Evolutionary conservation across 2,113 vertebrate species (phyloP).

Genomic region (Oreochromis spilurus): DNA sequence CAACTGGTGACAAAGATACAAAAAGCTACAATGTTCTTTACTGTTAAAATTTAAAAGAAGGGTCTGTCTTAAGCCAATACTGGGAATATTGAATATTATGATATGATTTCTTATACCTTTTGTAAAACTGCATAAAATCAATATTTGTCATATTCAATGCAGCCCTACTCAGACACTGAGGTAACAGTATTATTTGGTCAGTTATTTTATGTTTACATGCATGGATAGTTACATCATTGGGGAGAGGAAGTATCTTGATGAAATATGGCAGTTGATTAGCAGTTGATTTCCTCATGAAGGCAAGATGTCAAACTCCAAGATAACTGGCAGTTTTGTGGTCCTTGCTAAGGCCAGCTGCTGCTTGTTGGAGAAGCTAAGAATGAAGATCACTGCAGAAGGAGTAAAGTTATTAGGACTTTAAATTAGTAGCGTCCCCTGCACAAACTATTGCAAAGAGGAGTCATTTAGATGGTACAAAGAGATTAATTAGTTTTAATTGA

Average conservation of each 20-base stretch:
- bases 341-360: background rate
- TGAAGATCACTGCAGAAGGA: background rate
- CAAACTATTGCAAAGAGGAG: background rate
- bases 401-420: background rate
- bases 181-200: background rate
- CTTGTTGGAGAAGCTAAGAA: background rate
- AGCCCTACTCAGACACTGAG: background rate
- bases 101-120: background rate
- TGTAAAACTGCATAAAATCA: background rate
- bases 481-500: background rate
- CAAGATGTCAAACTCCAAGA: background rate
- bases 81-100: background rate
- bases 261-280: background rate
- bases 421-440: background rate
- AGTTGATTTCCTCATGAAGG: background rate
- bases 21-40: background rate
- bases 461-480: background rate
- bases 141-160: background rate
- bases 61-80: background rate
- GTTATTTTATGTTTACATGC: background rate
- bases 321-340: background rate
- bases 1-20: background rate
- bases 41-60: background rate
- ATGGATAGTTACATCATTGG: background rate
- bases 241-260: background rate